A percentile compares a stretch with the other conserved stretches of the same genome.
Conservation (phyloP, 1,140 invertebrate genomes). For the Drosophila repletoides region DNA sequence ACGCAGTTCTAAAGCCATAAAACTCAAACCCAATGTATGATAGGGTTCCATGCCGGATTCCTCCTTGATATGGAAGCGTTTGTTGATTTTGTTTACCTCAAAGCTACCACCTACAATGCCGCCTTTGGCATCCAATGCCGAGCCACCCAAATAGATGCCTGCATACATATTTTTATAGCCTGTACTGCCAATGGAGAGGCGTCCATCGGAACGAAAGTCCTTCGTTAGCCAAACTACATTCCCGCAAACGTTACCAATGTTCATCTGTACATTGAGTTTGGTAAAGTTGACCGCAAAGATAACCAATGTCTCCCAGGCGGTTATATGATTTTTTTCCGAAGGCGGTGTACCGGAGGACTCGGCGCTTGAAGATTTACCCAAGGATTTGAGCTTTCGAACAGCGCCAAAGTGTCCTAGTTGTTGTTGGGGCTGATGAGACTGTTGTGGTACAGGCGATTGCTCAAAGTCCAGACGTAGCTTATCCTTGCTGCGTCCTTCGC, state of each 20-base stretch:
- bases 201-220: conserved; percentile 94
- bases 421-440: conserved; percentile 20
- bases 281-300: conserved; percentile 98
- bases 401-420: conserved; percentile 63
- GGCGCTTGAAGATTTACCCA: conserved; percentile 74
- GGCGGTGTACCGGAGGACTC: conserved; percentile 75
- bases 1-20: conserved; percentile 93
- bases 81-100: conserved; percentile 94
- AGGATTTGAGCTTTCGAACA: conserved; percentile 84
- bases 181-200: conserved; percentile 95
- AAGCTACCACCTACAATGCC: conserved; percentile 98
- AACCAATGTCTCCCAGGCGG: conserved; percentile 97
- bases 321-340: conserved; percentile 82
- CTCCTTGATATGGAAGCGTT: conserved; percentile 93
- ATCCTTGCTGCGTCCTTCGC: conserved; percentile 56
- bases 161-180: conserved; percentile 97
- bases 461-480: conserved; percentile 67
- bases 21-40: conserved; percentile 92
- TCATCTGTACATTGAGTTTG: conserved; percentile 97
- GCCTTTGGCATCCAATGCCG: conserved; percentile 95
- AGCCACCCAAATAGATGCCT: conserved; percentile 93
- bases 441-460: conserved; percentile 30
- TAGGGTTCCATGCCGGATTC: conserved; percentile 94
- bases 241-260: conserved; percentile 99
- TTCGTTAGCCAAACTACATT: conserved; percentile 96